Evolutionary conservation across 2,113 vertebrate species (phyloP).

Genomic region (Saccopteryx leptura): DNA sequence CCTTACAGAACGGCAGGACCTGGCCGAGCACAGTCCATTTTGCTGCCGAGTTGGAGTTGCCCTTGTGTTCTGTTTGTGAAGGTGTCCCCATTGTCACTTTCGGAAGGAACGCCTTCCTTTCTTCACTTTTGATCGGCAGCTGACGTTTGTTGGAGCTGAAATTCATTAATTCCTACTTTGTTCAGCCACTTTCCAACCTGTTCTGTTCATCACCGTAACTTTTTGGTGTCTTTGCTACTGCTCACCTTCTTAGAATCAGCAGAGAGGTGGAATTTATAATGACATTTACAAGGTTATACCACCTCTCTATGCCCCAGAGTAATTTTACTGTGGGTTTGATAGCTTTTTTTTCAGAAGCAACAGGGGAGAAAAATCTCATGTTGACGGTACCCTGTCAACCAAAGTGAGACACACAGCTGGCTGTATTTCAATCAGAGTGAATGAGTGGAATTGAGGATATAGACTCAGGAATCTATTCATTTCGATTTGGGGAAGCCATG

Average conservation of each 20-base stretch:
- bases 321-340: neutral
- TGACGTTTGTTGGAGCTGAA: neutral
- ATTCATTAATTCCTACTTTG: neutral
- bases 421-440: neutral
- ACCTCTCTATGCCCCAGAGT: neutral
- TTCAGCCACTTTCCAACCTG: neutral
- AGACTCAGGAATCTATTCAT: neutral
- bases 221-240: neutral
- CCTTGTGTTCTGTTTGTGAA: neutral
- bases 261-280: constrained; percentile 43
- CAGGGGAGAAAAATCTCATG: constrained; percentile 27
- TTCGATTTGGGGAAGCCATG: neutral
- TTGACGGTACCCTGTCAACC: neutral
- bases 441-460: neutral
- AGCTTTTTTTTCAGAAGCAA: constrained; percentile 5
- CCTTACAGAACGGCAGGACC: neutral
- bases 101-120: neutral
- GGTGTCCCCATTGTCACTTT: neutral
- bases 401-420: constrained; percentile 33
- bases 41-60: neutral
- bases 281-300: neutral
- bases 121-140: neutral
- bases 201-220: neutral
- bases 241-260: constrained; percentile 50
- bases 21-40: neutral